Percentiles rank a stretch among this genome's conserved stretches.
phyloP scores from a whole-genome alignment of 1,140 invertebrate genomes.

The Rhyzopertha dominica region DNA sequence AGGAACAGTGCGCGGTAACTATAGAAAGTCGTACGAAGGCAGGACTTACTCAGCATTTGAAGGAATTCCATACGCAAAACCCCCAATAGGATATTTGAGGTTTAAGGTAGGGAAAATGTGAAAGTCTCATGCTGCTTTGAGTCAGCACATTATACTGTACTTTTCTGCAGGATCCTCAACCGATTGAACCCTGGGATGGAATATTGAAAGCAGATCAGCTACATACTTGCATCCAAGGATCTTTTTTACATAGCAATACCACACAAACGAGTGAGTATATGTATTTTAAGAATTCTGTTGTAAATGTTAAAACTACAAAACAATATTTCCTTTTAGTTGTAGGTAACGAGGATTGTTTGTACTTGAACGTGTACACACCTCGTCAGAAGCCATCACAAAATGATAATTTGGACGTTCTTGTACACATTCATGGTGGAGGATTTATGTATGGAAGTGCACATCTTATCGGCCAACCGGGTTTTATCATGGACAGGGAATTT shows the following conservation, averaged over 20 bases:
- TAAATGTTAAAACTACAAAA: no score
- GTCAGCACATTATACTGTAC: no score
- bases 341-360: conserved; percentile 53
- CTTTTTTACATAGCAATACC: no score
- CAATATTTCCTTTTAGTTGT: no score
- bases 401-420: conserved; percentile 50
- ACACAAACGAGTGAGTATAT: no score
- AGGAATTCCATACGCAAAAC: conserved; percentile 58
- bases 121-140: no score
- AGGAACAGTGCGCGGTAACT: conserved; percentile 9
- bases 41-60: conserved; percentile 51
- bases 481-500: conserved; percentile 56
- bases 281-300: no score
- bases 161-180: conserved; percentile 2
- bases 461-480: conserved; percentile 49
- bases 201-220: not conserved
- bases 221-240: not conserved
- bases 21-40: conserved; percentile 30
- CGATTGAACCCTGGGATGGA: not conserved
- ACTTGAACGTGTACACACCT: conserved; percentile 48
- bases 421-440: conserved; percentile 56
- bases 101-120: conserved; percentile 51
- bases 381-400: conserved; percentile 37
- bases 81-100: conserved; percentile 52
- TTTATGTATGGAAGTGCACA: conserved; percentile 53